A percentile compares a stretch with the other conserved stretches of the same genome.
phyloP scores from a whole-genome alignment of 2,888 invertebrate species.

The Catocala sponsa region DNA sequence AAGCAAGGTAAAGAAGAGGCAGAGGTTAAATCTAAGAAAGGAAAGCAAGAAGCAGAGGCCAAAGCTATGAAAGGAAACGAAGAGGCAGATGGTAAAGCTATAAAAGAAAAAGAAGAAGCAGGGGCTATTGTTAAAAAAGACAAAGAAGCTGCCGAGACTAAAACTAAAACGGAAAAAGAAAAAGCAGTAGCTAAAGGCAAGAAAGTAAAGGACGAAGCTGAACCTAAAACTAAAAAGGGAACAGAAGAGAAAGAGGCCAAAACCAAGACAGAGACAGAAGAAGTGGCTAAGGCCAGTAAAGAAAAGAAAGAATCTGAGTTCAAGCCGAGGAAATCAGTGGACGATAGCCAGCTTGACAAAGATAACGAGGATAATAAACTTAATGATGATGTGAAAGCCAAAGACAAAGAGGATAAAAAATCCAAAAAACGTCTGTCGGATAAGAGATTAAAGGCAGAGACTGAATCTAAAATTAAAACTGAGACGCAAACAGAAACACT shows the following conservation, averaged over 20 bases:
- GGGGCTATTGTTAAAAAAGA: neutral
- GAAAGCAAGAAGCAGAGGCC: conserved; percentile 1
- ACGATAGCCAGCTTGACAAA: no score
- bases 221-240: neutral
- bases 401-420: conserved; percentile 1
- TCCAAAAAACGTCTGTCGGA: conserved; percentile 15
- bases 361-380: no score
- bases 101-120: neutral
- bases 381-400: neutral
- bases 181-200: neutral
- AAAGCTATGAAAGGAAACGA: conserved; percentile 3
- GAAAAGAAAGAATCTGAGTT: conserved; percentile 25
- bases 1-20: conserved; percentile 12
- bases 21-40: neutral
- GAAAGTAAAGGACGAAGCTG: neutral
- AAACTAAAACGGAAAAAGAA: neutral
- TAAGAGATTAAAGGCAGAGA: conserved; percentile 22
- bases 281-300: neutral
- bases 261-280: neutral
- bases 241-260: neutral
- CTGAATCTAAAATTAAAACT: neutral
- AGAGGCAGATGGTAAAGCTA: neutral
- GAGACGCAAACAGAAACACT: no score
- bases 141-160: neutral
- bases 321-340: conserved; percentile 18